Percentiles rank a stretch among this genome's conserved stretches.
These are phyloP conservation scores for Aphis craccivora DNA, from an alignment of 1,140 invertebrate species.

Conservation along the genomic window DNA sequence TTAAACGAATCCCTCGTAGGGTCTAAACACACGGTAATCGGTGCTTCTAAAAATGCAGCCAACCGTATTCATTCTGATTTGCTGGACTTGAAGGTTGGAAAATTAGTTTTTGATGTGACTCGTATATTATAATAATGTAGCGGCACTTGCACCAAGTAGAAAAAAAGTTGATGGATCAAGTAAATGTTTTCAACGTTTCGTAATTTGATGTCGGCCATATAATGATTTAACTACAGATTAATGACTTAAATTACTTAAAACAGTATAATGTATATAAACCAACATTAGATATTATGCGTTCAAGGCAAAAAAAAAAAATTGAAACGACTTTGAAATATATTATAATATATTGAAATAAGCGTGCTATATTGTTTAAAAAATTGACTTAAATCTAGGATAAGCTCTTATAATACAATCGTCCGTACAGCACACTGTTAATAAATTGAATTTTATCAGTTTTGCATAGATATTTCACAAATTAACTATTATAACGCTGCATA, in stretches of 20 bases:
- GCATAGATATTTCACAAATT: neutral
- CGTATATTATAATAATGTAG: neutral
- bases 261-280: neutral
- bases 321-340: neutral
- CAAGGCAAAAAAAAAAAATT: neutral
- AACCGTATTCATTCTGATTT: neutral
- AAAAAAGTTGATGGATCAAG: conserved; percentile 26
- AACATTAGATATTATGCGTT: neutral
- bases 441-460: neutral
- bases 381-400: neutral
- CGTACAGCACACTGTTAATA: neutral
- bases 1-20: neutral
- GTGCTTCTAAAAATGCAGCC: neutral
- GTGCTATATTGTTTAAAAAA: neutral
- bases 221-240: neutral
- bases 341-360: neutral
- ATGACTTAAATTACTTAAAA: neutral
- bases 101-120: conserved; percentile 41
- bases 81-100: conserved; percentile 39
- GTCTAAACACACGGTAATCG: neutral
- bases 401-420: neutral
- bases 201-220: neutral
- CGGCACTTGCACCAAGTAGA: neutral
- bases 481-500: neutral
- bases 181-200: neutral